Evolutionary conservation across 2,888 invertebrate species (phyloP).

Genomic region (Drosophila robusta): DNA sequence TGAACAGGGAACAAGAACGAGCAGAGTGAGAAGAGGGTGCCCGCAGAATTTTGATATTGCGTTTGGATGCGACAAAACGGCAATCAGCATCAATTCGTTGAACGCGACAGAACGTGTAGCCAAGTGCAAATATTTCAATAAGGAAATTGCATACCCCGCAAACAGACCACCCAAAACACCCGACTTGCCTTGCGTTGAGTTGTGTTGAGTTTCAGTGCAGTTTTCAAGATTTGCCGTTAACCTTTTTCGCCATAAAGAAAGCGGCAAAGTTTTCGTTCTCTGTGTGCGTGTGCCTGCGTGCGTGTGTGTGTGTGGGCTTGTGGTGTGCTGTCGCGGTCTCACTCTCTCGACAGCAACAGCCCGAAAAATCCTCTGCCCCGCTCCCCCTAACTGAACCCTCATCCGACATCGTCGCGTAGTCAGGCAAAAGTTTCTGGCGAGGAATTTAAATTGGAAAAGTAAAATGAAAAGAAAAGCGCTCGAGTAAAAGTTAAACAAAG

Average conservation of each 20-base stretch:
- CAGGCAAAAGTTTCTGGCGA: constrained; percentile 74
- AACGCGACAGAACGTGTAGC: constrained; percentile 28
- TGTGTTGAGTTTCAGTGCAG: constrained; percentile 51
- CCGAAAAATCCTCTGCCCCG: constrained; percentile 34
- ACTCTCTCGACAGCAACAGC: constrained; percentile 38
- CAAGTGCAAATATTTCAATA: constrained; percentile 64
- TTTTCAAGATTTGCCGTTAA: constrained; percentile 61
- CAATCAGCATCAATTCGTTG: constrained; percentile 34
- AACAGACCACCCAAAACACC: constrained; percentile 8
- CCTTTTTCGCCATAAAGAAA: constrained; percentile 54
- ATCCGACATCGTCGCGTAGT: constrained; percentile 47
- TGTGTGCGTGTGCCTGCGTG: background rate
- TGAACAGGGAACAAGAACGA: constrained; percentile 13
- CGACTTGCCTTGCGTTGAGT: background rate
- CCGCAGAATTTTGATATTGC: constrained; percentile 58
- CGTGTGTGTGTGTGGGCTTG: constrained; percentile 17
- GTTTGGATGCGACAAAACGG: constrained; percentile 27
- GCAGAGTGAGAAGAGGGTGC: constrained; percentile 53
- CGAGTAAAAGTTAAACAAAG: constrained; percentile 80
- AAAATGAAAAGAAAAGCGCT: constrained; percentile 81
- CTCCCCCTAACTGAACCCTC: constrained; percentile 18
- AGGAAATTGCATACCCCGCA: constrained; percentile 52
- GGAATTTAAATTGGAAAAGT: constrained; percentile 81
- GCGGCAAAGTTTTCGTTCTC: constrained; percentile 53
- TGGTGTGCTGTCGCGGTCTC: constrained; percentile 53